Evolutionary conservation across 2,797 vertebrate genomes (phyloP).

Genomic region (Pseudochirops cupreus): DNA sequence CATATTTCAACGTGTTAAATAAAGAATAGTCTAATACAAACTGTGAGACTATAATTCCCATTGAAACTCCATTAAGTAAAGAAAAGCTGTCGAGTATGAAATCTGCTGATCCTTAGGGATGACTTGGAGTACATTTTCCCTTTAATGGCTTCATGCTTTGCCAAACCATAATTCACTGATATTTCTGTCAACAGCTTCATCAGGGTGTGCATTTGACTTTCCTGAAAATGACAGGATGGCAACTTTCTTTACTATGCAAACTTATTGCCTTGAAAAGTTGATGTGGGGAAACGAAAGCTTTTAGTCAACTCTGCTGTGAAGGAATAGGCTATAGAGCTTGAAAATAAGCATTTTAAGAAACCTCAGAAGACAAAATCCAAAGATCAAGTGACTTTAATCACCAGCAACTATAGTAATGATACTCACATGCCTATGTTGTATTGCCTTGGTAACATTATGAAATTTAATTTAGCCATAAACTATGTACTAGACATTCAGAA

Average conservation of each 20-base stretch:
- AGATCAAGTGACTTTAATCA: constrained; percentile 50
- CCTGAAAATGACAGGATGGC: constrained; percentile 66
- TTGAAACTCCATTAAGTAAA: constrained; percentile 69
- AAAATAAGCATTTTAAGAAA: constrained; percentile 53
- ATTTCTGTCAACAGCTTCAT: constrained; percentile 79
- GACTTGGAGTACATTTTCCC: constrained; percentile 73
- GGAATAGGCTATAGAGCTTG: constrained; percentile 42
- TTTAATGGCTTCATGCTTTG: constrained; percentile 76
- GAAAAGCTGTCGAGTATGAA: constrained; percentile 74
- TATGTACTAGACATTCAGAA: constrained; percentile 4
- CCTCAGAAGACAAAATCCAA: constrained; percentile 30
- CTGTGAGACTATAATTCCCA: constrained; percentile 64
- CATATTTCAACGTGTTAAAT: constrained; percentile 67
- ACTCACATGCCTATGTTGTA: constrained; percentile 27
- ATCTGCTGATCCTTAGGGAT: constrained; percentile 76
- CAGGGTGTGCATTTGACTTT: constrained; percentile 70
- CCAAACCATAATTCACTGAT: constrained; percentile 75
- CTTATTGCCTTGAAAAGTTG: constrained; percentile 64
- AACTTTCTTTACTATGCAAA: constrained; percentile 61
- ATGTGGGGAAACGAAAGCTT: constrained; percentile 69
- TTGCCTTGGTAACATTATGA: constrained; percentile 36
- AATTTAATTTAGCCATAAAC: constrained; percentile 53
- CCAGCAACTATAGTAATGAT: constrained; percentile 35
- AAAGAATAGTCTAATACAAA: constrained; percentile 44
- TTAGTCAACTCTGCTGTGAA: constrained; percentile 59